phyloP scores from a whole-genome alignment of 2,888 invertebrate species.

The Tethea ocularis region DNA sequence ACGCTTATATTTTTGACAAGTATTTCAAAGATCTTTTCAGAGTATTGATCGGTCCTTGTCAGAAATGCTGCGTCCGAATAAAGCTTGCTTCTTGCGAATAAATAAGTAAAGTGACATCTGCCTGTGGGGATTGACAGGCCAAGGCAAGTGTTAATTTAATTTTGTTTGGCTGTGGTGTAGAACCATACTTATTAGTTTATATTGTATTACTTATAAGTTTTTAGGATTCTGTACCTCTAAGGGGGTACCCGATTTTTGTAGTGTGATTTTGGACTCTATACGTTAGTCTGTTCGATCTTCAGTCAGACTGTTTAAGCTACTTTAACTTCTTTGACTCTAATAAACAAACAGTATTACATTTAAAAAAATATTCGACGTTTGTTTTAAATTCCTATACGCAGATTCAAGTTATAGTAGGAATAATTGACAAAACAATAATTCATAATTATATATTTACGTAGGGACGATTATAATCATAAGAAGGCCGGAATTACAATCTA shows the following conservation, averaged over 20 bases:
- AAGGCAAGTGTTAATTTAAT: conserved; percentile 33
- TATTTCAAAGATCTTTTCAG: background rate
- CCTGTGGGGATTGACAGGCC: conserved; percentile 39
- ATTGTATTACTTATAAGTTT: no score
- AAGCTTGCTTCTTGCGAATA: conserved; percentile 32
- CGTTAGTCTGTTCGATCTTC: no score
- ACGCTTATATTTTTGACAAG: background rate
- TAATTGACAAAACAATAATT: conserved; percentile 16
- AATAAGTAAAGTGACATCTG: conserved; percentile 43
- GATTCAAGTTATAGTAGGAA: no score
- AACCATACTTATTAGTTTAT: no score
- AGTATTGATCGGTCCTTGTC: background rate
- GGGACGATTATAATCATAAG: conserved; percentile 29
- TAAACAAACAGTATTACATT: no score
- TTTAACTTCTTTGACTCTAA: no score
- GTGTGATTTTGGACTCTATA: no score
- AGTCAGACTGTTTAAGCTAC: no score
- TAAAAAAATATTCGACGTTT: no score
- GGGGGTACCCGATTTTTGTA: no score
- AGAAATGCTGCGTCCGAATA: conserved; percentile 22
- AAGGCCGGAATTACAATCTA: conserved; percentile 45
- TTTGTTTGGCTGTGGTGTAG: no score
- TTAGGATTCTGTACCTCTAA: no score
- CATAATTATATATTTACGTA: conserved; percentile 12
- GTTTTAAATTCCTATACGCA: conserved; percentile 33